Base-by-base conservation (phyloP, 2,888 invertebrate species). In the Aleiodes leptofemur region DNA sequence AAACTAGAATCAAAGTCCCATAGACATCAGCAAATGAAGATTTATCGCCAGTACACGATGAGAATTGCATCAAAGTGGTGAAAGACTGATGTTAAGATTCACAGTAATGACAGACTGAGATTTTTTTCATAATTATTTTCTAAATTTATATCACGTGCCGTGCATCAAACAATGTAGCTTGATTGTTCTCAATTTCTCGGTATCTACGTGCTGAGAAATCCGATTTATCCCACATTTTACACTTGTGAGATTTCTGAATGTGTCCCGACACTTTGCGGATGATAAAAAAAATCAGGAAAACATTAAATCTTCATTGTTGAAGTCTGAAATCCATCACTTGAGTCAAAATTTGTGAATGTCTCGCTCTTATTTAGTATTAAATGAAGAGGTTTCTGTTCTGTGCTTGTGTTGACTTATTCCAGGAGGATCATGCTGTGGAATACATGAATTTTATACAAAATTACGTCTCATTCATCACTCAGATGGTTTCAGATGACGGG, bases 111-210 rank as follows among this genome's bases (percentile, higher is more conserved):
- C 43, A 43, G 11, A 43, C 43, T 43, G 11, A 43, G 11, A 43
- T 43, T 11, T 11, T 9, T 9, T 43, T 9, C 7, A 43, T 43
- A 9, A 43, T 43, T 43, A 43, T 43, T 43, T 43, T 43, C 43
- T 43, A 5, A 11, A 11, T 43, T 43, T 51, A 66, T 66, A 69
- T 23, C 50, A 34, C 38, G 53, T 61, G 71, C 73, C 78, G 79
- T 85, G 8, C 82, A 84, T 83, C 83, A 83, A 82, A 81, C 82
- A 85, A 85, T 83, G 82, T 73, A 73, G 76, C 68, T 78, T 83
- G 85, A 86, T 84, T 85, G 85, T 80, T 85, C 84, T 83, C 85
- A 85, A 86, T 86, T 86, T 81, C 78, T 78, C 76, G 8, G 78
- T 55, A 74, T 57, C 74, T 85, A 86, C 86, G 86, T 86, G 86